Conservation (phyloP, 92 coral and sea anemone species). For the Paramuricea clavata region DNA sequence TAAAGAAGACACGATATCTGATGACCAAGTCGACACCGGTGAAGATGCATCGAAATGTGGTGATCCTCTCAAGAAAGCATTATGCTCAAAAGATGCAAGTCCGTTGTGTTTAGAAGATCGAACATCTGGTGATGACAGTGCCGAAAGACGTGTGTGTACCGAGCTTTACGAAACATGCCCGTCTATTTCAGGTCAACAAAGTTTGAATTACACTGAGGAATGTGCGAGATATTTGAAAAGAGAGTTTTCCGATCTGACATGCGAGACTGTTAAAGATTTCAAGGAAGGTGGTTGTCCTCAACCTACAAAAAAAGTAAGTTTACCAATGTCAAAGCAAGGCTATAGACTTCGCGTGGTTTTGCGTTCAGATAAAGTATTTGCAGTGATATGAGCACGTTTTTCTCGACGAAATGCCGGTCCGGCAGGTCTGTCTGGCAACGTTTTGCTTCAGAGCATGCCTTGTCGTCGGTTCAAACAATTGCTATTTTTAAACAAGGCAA, state of each 20-base stretch:
- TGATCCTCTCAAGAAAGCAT: not conserved
- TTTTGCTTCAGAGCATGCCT: too few species aligned
- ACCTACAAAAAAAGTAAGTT: not conserved
- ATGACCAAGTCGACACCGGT: not conserved
- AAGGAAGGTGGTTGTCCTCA: not conserved
- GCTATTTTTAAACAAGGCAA: too few species aligned
- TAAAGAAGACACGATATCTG: not conserved
- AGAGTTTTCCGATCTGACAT: not conserved
- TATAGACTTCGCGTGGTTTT: too few species aligned
- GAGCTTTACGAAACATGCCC: constrained; percentile 14
- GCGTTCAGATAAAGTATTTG: too few species aligned
- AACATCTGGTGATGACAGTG: not conserved
- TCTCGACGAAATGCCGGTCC: too few species aligned
- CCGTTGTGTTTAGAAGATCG: constrained; percentile 6
- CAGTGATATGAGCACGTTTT: too few species aligned
- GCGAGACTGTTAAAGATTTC: not conserved
- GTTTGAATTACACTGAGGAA: not conserved
- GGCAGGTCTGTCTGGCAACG: too few species aligned
- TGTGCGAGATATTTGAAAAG: not conserved
- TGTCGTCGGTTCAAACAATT: too few species aligned
- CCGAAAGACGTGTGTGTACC: not conserved
- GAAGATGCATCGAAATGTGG: not conserved
- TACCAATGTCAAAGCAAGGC: not conserved
- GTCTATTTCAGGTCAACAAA: not conserved
- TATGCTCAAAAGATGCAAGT: not conserved